Evolutionary conservation across 2,113 vertebrate genomes (phyloP).

Genomic region (Sigmodon hispidus): DNA sequence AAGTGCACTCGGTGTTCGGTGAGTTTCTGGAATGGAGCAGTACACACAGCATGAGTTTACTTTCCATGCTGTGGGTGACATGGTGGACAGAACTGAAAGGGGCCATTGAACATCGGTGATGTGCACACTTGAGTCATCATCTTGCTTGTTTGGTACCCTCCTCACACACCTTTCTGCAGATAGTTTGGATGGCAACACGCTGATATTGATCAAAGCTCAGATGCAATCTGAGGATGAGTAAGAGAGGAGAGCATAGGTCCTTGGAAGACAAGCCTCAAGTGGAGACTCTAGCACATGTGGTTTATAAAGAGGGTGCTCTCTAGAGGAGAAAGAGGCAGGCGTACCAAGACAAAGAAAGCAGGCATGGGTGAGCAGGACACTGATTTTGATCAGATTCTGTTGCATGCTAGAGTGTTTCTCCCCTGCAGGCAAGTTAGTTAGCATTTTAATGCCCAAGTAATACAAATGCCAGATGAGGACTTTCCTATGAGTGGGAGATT

Average conservation of each 20-base stretch:
- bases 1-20: background rate
- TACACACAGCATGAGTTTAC: background rate
- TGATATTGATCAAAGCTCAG: background rate
- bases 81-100: background rate
- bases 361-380: background rate
- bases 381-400: fast-evolving
- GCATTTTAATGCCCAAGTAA: background rate
- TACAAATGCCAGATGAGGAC: background rate
- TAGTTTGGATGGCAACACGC: background rate
- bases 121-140: fast-evolving
- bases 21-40: background rate
- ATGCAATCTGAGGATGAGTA: background rate
- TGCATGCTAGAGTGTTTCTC: background rate
- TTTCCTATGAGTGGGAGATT: background rate
- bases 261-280: background rate
- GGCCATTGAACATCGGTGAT: background rate
- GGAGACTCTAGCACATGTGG: background rate
- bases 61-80: background rate
- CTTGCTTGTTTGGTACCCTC: background rate
- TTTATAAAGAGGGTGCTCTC: fast-evolving
- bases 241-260: background rate
- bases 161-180: background rate
- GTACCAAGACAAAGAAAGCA: background rate
- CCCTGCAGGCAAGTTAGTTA: too few relatives aligned
- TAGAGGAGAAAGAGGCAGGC: background rate